These are phyloP conservation scores for Drosophila elegans DNA, from an alignment of 1,140 invertebrate genomes.

Conservation along the genomic window DNA sequence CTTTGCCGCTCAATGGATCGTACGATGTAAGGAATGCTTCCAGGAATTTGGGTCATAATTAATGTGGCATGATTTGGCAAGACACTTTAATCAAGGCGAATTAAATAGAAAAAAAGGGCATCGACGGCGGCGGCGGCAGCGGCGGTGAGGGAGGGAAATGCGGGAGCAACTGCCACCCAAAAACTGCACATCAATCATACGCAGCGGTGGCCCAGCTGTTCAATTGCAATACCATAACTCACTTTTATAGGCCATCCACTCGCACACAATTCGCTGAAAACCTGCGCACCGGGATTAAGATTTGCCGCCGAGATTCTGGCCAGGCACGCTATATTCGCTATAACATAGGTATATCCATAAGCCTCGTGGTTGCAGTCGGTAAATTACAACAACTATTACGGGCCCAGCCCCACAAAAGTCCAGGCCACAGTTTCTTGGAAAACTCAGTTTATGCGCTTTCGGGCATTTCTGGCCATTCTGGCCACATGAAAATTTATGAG, in stretches of 20 bases:
- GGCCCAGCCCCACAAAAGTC: conserved; percentile 29
- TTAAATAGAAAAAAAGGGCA: conserved; percentile 24
- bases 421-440: conserved; percentile 73
- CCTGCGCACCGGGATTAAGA: conserved; percentile 83
- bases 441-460: conserved; percentile 74
- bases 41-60: conserved; percentile 85
- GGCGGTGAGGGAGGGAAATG: background rate
- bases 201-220: conserved; percentile 82
- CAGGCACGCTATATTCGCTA: conserved; percentile 38
- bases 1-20: conserved; percentile 75
- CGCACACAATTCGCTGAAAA: conserved; percentile 80
- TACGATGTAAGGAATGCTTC: conserved; percentile 81
- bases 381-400: conserved; percentile 84
- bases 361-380: conserved; percentile 61
- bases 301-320: conserved; percentile 75
- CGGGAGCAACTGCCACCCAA: conserved; percentile 15
- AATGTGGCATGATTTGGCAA: conserved; percentile 84
- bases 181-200: conserved; percentile 77
- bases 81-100: conserved; percentile 78
- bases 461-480: conserved; percentile 18
- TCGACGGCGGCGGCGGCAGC: background rate
- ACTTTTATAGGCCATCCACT: conserved; percentile 80
- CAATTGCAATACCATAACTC: conserved; percentile 82
- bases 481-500: conserved; percentile 78
- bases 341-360: conserved; percentile 6